Evolutionary conservation across 1,140 invertebrate species (phyloP), one percentile per base, ranked within the genome.

Genomic region (Anadara kagoshimensis): DNA sequence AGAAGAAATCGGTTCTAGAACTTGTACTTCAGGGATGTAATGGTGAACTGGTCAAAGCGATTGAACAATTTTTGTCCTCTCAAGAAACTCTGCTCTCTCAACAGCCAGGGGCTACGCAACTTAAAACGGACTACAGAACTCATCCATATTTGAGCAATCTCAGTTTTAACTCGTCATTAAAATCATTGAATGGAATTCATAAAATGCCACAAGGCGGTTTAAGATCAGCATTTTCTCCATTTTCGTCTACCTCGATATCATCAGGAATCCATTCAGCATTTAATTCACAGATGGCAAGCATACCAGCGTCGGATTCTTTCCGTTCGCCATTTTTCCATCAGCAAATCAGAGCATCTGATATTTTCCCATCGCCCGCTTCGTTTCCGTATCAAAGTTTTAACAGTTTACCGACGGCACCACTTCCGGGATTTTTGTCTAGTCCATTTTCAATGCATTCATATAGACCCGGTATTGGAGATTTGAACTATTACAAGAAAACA

Each of bases 11-110:
- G 0, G 95, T 98, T 0, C 86, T 98, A 49, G 96, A 97, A 82
- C 87, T 98, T 64, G 95, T 97, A 12, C 88, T 97, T 12, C 93
- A 95, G 74, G 92, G 95, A 24, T 96, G 95, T 86, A 95, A 95
- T 73, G 93, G 96, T 47, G 95, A 97, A 83, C 86, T 97, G n/a
- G 90, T 95, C 3, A 94, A 95, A 73, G 93, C 93, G 11, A 94
- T 94, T 29, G 93, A 94, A 78, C 93, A 94, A 71, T 93, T 94
- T 73, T 75, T 89, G 49, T 88, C 87, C 7, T 86, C 86, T 11
- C 87, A 89, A 65, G 88, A 89, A 62, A 87, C 83, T 1, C 69
- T 87, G 24, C 70, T 80, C 12, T 82, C 83, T 12, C 84, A 86
- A 47, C 82, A 83, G 53, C 82, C 79, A 26, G 29, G 29, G 7